phyloP scores from a whole-genome alignment of 2,888 invertebrate species.

The Fabriciana adippe region DNA sequence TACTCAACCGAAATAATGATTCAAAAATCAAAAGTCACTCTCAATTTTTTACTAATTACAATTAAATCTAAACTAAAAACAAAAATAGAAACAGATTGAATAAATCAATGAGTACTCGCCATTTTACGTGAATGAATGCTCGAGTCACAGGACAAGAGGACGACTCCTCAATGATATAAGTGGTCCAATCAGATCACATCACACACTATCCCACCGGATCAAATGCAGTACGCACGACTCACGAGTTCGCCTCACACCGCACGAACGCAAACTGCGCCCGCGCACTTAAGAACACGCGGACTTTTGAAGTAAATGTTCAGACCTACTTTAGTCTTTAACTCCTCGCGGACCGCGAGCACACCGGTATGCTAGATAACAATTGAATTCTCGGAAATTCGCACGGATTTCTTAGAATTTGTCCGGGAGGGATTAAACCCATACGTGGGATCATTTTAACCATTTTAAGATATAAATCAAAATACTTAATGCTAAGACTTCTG shows the following conservation, averaged over 20 bases:
- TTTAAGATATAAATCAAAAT: neutral
- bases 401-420: too few species aligned
- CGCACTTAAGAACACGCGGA: slow-evolving; percentile 24
- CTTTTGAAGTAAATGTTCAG: slow-evolving; percentile 19
- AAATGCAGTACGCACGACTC: slow-evolving; percentile 57
- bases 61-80: neutral
- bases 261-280: slow-evolving; percentile 60
- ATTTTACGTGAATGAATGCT: slow-evolving; percentile 53
- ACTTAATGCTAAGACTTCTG: too few species aligned
- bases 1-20: too few species aligned
- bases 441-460: neutral
- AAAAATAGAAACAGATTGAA: neutral
- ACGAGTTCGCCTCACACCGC: slow-evolving; percentile 55
- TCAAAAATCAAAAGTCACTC: too few species aligned
- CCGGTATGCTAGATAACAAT: too few species aligned
- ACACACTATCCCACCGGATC: slow-evolving; percentile 48
- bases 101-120: slow-evolving; percentile 51
- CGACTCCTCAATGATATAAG: slow-evolving; percentile 60
- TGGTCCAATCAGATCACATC: slow-evolving; percentile 66
- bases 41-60: too few species aligned
- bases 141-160: slow-evolving; percentile 53
- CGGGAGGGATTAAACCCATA: too few species aligned
- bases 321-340: slow-evolving; percentile 25
- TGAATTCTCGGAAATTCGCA: too few species aligned
- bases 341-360: too few species aligned